These are phyloP conservation scores for Aricia artaxerxes DNA, from an alignment of 2,888 invertebrate species.

Conservation along the genomic window DNA sequence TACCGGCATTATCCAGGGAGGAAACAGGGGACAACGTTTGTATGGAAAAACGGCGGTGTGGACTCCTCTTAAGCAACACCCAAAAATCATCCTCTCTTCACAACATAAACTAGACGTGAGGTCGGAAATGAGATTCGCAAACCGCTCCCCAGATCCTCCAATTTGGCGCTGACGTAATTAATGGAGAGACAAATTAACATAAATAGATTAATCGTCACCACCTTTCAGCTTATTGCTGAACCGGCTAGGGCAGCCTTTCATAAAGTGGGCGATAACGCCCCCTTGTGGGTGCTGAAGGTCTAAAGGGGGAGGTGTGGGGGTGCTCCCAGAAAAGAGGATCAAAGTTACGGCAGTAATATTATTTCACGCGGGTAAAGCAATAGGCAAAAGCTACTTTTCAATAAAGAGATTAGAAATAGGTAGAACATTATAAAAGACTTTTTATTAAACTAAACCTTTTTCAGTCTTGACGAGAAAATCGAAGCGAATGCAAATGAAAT, in stretches of 20 bases:
- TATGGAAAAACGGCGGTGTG: too few species aligned
- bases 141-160: background rate
- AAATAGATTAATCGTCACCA: conserved; percentile 12
- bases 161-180: background rate
- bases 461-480: background rate
- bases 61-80: too few species aligned
- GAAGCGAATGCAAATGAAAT: conserved; percentile 8
- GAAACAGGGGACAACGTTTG: too few species aligned
- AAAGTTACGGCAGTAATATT: too few species aligned
- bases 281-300: too few species aligned
- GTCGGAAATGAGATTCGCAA: background rate
- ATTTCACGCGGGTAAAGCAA: too few species aligned
- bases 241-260: background rate
- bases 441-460: background rate
- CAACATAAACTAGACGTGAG: background rate
- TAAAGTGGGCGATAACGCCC: too few species aligned
- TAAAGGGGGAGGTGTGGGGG: too few species aligned
- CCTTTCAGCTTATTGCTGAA: conserved; percentile 6
- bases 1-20: too few species aligned
- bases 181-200: conserved; percentile 17
- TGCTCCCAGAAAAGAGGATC: too few species aligned
- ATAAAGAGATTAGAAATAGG: too few species aligned
- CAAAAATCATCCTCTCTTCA: background rate
- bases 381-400: too few species aligned
- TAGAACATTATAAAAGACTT: background rate